phyloP scores from a whole-genome alignment of 2,888 invertebrate species.

The Drosophila nr. perissopoda region DNA sequence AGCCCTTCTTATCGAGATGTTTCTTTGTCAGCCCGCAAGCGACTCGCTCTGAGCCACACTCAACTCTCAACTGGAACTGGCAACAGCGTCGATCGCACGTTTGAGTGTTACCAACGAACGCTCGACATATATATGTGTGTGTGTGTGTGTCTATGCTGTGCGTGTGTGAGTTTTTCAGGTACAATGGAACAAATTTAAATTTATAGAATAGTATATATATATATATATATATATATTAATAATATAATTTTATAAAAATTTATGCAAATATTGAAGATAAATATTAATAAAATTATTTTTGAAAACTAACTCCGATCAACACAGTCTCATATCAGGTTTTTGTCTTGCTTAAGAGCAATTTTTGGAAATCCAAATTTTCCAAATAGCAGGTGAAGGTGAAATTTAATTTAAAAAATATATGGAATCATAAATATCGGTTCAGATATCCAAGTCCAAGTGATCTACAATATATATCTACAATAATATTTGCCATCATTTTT shows the following conservation, averaged over 20 bases:
- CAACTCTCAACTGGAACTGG: conserved; percentile 77
- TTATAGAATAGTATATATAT: neutral
- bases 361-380: neutral
- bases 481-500: neutral
- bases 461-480: neutral
- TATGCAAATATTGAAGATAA: too few relatives aligned
- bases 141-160: neutral
- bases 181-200: neutral
- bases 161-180: neutral
- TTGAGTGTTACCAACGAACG: conserved; percentile 60
- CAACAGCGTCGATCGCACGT: conserved; percentile 60
- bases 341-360: neutral
- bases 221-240: too few relatives aligned
- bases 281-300: too few relatives aligned
- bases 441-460: neutral
- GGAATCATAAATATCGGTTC: neutral
- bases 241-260: too few relatives aligned
- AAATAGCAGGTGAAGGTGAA: too few relatives aligned
- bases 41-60: conserved; percentile 74
- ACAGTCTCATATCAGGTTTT: neutral
- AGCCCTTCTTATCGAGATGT: conserved; percentile 13
- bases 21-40: conserved; percentile 25
- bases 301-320: too few relatives aligned
- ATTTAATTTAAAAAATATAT: neutral
- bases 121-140: conserved; percentile 3